A percentile compares a stretch with the other conserved stretches of the same genome.
Conservation (phyloP, 2,797 vertebrate genomes). For the Catharus ustulatus region DNA sequence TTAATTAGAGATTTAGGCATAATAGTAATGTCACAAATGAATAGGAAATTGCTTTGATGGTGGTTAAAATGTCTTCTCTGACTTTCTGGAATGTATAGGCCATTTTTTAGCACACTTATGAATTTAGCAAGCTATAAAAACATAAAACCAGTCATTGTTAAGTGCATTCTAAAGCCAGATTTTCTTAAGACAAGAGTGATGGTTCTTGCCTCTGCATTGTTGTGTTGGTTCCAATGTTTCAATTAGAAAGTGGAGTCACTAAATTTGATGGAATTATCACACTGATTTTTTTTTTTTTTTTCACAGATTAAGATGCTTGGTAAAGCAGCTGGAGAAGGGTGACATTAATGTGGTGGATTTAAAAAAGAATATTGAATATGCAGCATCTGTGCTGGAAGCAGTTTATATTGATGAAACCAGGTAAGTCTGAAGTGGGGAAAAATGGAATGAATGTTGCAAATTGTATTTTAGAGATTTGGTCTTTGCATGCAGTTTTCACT, state of each 20-base stretch:
- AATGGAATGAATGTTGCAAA: background rate
- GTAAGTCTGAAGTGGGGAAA: conserved; percentile 60
- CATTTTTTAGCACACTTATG: background rate
- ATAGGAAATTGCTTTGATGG: background rate
- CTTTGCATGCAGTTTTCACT: background rate
- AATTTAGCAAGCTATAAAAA: background rate
- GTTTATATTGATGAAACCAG: conserved; percentile 97
- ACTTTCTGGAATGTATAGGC: background rate
- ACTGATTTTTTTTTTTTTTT: background rate
- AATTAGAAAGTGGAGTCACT: background rate
- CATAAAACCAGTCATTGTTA: background rate
- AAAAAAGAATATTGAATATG: conserved; percentile 95
- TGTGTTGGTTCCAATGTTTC: background rate
- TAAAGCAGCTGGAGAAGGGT: conserved; percentile 94
- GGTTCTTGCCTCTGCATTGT: background rate
- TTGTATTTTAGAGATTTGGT: background rate
- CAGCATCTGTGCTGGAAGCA: conserved; percentile 91
- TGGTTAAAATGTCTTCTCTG: background rate
- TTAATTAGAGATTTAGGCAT: background rate
- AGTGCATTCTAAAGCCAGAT: background rate
- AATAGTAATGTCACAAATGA: background rate
- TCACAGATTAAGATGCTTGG: conserved; percentile 89
- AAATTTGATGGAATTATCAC: background rate
- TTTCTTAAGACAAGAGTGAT: background rate
- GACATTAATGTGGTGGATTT: conserved; percentile 91